Percentiles rank a stretch among this genome's conserved stretches.
Evolutionary conservation across 2,113 vertebrate species (phyloP).

Genomic region (Salvelinus alpinus): DNA sequence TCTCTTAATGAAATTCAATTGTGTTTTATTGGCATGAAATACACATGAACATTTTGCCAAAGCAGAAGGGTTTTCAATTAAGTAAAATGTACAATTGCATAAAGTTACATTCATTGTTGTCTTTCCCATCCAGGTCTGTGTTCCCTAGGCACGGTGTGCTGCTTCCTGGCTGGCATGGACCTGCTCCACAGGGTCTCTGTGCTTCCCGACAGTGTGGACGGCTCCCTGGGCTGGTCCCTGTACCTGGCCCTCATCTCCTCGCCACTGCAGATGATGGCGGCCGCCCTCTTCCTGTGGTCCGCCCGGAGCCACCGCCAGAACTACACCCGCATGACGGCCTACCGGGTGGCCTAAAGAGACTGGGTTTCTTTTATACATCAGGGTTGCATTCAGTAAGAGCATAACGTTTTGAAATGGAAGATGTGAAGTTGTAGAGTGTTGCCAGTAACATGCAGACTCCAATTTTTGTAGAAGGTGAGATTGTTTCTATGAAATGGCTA

Average conservation of each 20-base stretch:
- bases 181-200: constrained; percentile 77
- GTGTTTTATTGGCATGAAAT: too few relatives aligned
- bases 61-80: too few relatives aligned
- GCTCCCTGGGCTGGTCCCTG: constrained; percentile 92
- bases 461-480: too few relatives aligned
- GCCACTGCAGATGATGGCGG: constrained; percentile 94
- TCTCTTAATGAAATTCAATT: too few relatives aligned
- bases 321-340: constrained; percentile 89
- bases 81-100: background rate
- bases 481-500: too few relatives aligned
- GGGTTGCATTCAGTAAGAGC: too few relatives aligned
- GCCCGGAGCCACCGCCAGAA: constrained; percentile 89
- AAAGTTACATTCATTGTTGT: background rate
- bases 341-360: constrained; percentile 80
- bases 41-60: too few relatives aligned
- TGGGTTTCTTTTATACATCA: too few relatives aligned
- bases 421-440: too few relatives aligned
- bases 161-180: constrained; percentile 85
- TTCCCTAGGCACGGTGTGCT: constrained; percentile 86
- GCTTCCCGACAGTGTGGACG: constrained; percentile 68
- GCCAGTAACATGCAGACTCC: too few relatives aligned
- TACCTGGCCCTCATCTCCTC: constrained; percentile 92
- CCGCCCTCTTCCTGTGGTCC: constrained; percentile 93
- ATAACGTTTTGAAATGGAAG: too few relatives aligned
- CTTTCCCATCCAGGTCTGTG: constrained; percentile 80